These are phyloP conservation scores for Bathynomus jamesi DNA, from an alignment of 1,140 invertebrate species.

Conservation along the genomic window DNA sequence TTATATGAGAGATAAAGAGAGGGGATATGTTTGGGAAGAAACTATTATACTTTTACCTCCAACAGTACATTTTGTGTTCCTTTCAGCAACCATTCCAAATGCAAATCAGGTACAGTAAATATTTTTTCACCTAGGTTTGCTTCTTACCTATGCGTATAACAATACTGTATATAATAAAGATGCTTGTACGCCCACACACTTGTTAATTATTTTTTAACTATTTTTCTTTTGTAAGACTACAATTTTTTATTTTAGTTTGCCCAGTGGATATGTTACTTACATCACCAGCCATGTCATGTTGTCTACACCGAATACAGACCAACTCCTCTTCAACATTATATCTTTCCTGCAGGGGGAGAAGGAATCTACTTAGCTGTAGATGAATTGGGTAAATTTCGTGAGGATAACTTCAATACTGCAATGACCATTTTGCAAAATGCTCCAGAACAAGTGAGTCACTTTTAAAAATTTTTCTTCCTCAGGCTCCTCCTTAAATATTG, in stretches of 20 bases:
- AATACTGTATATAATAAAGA: background rate
- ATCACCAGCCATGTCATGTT: constrained; percentile 96
- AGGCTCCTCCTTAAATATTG: background rate
- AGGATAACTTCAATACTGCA: constrained; percentile 94
- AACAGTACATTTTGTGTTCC: constrained; percentile 96
- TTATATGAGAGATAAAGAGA: constrained; percentile 98
- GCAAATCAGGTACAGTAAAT: constrained; percentile 68
- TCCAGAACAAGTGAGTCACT: constrained; percentile 27
- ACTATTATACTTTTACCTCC: constrained; percentile 95
- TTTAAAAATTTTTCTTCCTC: background rate
- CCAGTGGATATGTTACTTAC: constrained; percentile 95
- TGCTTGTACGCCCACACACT: no score
- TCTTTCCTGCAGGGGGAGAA: constrained; percentile 90
- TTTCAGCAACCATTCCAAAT: constrained; percentile 99
- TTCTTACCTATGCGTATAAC: no score
- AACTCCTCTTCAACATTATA: constrained; percentile 94
- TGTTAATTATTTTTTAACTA: background rate
- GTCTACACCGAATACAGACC: constrained; percentile 98
- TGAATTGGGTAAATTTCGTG: constrained; percentile 87
- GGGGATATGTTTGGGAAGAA: constrained; percentile 99
- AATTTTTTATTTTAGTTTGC: no score
- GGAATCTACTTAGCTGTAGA: constrained; percentile 93
- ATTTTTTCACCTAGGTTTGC: no score
- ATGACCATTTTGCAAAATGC: constrained; percentile 73
- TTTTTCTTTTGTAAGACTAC: no score